Percentiles rank a stretch among this genome's conserved stretches.
These are phyloP conservation scores for Meleagris gallopavo DNA, from an alignment of 2,113 vertebrate genomes.

Conservation along the genomic window DNA sequence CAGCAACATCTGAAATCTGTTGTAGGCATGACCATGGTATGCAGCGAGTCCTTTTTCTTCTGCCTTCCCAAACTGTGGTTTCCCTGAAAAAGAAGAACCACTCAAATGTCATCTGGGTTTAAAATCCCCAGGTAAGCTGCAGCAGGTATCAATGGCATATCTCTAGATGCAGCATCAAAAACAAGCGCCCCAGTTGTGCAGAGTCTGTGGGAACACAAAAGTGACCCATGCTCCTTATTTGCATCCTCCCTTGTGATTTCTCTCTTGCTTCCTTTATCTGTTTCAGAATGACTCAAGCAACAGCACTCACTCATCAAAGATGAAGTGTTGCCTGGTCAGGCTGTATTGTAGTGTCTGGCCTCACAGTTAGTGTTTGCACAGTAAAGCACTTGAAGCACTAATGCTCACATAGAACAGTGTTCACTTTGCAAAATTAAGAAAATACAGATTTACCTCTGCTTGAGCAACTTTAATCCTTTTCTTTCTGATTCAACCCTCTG, in stretches of 20 bases:
- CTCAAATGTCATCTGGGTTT: neutral
- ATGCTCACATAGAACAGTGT: neutral
- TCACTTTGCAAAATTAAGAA: constrained; percentile 8
- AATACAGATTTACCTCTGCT: neutral
- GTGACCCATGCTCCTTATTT: constrained; percentile 12
- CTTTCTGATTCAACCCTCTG: neutral
- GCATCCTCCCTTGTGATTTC: constrained; percentile 19
- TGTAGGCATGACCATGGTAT: neutral
- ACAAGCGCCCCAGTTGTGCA: neutral
- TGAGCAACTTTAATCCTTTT: neutral
- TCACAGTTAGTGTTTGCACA: neutral
- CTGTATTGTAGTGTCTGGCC: neutral
- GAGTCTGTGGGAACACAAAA: constrained; percentile 11
- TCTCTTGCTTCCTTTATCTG: constrained; percentile 21
- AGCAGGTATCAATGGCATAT: neutral
- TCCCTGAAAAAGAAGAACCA: neutral
- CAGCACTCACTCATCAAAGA: neutral
- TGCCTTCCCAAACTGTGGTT: neutral
- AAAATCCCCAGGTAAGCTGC: neutral
- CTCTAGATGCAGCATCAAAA: neutral
- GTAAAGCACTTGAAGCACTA: neutral
- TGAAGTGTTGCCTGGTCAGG: neutral
- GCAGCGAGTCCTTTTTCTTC: neutral
- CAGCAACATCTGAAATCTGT: neutral
- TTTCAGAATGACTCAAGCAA: constrained; percentile 51